These are phyloP conservation scores for Nomada flava DNA, from an alignment of 2,888 invertebrate genomes.

Conservation along the genomic window DNA sequence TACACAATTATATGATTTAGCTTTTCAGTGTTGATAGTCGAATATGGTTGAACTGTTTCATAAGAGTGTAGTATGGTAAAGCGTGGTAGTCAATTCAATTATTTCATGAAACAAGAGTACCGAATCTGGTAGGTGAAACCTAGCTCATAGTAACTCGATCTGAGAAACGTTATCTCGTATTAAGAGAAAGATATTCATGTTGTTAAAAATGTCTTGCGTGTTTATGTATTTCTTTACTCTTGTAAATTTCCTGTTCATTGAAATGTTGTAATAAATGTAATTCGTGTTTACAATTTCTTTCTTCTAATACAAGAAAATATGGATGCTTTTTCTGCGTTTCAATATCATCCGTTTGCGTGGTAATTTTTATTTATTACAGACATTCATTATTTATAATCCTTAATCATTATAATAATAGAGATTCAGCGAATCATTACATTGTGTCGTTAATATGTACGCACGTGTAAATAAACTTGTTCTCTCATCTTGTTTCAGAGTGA, in stretches of 20 bases:
- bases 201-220: too few relatives aligned
- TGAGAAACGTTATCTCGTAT: conserved; percentile 54
- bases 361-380: conserved; percentile 83
- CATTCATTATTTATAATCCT: conserved; percentile 83
- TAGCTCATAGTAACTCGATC: conserved; percentile 80
- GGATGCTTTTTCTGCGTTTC: conserved; percentile 62
- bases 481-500: conserved; percentile 74
- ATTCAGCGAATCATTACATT: conserved; percentile 81
- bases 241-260: not conserved
- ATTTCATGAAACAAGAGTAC: conserved; percentile 25
- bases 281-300: conserved; percentile 3
- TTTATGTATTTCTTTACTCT: too few relatives aligned
- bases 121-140: conserved; percentile 72
- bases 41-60: conserved; percentile 8
- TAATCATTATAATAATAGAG: conserved; percentile 81
- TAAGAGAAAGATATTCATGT: conserved; percentile 45
- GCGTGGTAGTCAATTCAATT: not conserved
- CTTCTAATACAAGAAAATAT: conserved; percentile 64
- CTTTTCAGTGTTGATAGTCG: not conserved
- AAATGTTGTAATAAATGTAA: not conserved
- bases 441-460: conserved; percentile 76
- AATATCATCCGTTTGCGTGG: conserved; percentile 75
- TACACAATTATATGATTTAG: conserved; percentile 16
- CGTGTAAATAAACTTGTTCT: conserved; percentile 76
- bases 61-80: conserved; percentile 10